A percentile compares a stretch with the other conserved stretches of the same genome.
phyloP scores from a whole-genome alignment of 2,888 invertebrate genomes.

The Cheilosia vulpina region DNA sequence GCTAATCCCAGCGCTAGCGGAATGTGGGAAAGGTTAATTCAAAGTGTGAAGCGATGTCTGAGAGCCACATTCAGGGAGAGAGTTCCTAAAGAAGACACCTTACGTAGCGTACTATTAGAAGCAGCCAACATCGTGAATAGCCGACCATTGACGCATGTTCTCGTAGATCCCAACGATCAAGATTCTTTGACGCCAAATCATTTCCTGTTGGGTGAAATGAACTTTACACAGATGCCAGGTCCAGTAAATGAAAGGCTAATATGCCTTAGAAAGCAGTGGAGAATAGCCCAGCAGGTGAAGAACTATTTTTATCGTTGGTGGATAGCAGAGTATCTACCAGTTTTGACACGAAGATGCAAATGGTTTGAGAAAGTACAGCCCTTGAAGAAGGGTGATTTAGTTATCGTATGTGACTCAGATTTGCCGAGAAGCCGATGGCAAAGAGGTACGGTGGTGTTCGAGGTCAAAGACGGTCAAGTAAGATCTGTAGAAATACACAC shows the following conservation, averaged over 20 bases:
- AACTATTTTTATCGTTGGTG: background rate
- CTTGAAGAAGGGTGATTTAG: no score
- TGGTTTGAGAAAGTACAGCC: no score
- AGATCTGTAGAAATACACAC: no score
- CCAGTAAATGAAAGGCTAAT: background rate
- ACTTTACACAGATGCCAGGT: background rate
- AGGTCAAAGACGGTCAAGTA: no score
- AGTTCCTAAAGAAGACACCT: background rate
- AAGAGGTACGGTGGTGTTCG: no score
- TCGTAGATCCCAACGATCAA: background rate
- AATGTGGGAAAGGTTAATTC: slow-evolving; percentile 12
- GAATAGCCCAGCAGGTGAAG: background rate
- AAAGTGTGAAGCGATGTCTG: background rate
- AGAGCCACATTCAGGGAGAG: background rate
- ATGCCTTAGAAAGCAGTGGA: slow-evolving; percentile 1
- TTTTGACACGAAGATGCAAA: no score
- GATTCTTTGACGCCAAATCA: slow-evolving; percentile 18
- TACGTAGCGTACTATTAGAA: background rate
- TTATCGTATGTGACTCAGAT: no score
- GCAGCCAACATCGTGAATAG: slow-evolving; percentile 16
- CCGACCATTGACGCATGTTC: slow-evolving; percentile 7
- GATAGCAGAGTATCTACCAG: no score
- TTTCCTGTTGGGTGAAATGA: background rate
- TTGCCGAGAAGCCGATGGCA: no score
- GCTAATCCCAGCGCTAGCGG: slow-evolving; percentile 32